Conservation (phyloP, 2,797 vertebrate genomes). For the Chloroceryle amazona region DNA sequence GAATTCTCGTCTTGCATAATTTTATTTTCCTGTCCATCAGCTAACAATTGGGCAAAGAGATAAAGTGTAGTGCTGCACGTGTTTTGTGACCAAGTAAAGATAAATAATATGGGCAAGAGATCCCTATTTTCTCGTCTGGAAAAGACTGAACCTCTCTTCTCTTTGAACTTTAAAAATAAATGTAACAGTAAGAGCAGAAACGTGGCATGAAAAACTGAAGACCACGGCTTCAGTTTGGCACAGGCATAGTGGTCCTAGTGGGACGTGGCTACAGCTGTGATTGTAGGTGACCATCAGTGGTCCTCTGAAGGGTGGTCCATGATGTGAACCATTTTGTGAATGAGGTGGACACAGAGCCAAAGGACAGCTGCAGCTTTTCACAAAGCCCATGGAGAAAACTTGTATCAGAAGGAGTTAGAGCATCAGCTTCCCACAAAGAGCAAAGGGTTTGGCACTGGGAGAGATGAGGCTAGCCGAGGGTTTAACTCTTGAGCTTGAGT, state of each 20-base stretch:
- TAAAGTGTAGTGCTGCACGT: neutral
- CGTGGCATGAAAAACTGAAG: neutral
- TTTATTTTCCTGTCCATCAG: neutral
- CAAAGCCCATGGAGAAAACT: neutral
- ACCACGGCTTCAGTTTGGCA: neutral
- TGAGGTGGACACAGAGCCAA: neutral
- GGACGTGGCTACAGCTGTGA: fast-evolving
- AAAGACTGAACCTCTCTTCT: neutral
- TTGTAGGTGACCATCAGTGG: neutral
- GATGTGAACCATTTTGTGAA: neutral
- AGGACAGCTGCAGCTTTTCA: neutral
- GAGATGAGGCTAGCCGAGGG: neutral
- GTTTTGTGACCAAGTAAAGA: neutral
- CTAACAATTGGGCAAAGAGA: neutral
- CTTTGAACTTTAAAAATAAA: neutral
- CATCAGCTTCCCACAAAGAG: neutral
- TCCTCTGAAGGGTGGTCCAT: neutral
- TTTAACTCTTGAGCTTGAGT: neutral
- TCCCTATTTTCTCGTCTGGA: neutral
- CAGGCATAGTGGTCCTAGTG: fast-evolving
- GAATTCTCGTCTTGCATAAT: neutral
- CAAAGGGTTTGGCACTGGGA: neutral
- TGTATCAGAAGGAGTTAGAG: neutral
- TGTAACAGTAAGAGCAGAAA: neutral
- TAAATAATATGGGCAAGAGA: neutral